Evolutionary conservation across 2,797 vertebrate species (phyloP), one percentile per base, ranked within the genome.

Genomic region (Hephaestus fuliginosus): DNA sequence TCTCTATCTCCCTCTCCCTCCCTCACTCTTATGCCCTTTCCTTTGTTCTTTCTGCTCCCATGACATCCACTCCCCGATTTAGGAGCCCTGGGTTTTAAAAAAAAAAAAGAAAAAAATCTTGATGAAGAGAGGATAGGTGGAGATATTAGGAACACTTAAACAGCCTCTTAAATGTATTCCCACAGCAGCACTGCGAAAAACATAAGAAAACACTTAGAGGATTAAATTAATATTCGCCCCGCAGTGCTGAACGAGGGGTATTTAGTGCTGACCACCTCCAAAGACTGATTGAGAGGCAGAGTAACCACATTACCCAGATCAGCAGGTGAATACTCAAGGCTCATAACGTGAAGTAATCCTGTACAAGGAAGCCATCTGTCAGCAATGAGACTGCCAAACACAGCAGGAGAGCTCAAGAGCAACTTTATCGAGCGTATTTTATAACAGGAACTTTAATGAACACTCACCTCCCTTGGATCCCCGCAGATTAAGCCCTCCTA

Each of bases 251-350:
- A 83, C 10, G 28, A 73, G 71, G 53, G 36, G 57, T 80, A 84
- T 91, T 91, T 91, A 91, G 44, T 93, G 93, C 91, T 94, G 92
- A 94, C 90, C 82, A 74, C 44, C 84, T 76, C 69, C 52, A 68
- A 75, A 77, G 63, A 33, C 53, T 77, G 78, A 89, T 77, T 72
- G 63, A 79, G 81, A 74, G 65, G 49, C 22, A 14, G 63, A 25
- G 67, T 82, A 86, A 80, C 76, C 76, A 58, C 86, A 84, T 85
- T 90, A 84, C 78, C 74, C 56, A 76, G 73, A 90, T 88, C 84
- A 86, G 88, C 87, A 87, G 86, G 85, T 87, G 84, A 90, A 86
- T 70, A 66, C 88, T 76, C 79, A 51, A 74, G 57, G 78, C 85
- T 90, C 85, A 84, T 89, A 89, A 89, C 48, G 52, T 72, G 68